Percentiles rank a stretch among this genome's conserved stretches.
Conservation (phyloP, 2,113 vertebrate species). For the Zosterops borbonicus region DNA sequence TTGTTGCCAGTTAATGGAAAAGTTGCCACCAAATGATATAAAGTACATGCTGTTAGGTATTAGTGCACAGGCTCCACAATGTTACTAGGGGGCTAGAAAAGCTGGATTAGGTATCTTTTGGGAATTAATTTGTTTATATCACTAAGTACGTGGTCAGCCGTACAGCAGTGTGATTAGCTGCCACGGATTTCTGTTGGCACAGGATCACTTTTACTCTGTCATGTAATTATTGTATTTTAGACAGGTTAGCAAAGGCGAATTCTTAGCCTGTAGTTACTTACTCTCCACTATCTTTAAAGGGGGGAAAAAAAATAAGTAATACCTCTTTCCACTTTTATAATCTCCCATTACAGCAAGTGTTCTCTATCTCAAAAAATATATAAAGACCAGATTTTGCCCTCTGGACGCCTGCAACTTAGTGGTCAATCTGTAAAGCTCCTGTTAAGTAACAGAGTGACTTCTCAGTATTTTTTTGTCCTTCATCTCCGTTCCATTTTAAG, state of each 20-base stretch:
- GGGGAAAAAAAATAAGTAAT: not conserved
- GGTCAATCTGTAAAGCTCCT: constrained; percentile 51
- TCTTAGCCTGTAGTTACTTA: constrained; percentile 30
- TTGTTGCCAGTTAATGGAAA: constrained; percentile 60
- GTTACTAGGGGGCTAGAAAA: constrained; percentile 39
- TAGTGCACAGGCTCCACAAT: constrained; percentile 19
- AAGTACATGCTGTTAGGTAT: constrained; percentile 58
- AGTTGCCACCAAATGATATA: constrained; percentile 54
- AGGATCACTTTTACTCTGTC: constrained; percentile 38
- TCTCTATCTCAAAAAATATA: constrained; percentile 62
- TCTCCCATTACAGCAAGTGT: constrained; percentile 54
- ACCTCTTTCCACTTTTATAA: constrained; percentile 20
- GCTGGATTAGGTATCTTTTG: constrained; percentile 55
- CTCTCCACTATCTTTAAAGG: not conserved
- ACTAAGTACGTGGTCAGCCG: constrained; percentile 51
- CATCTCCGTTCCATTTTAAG: constrained; percentile 56
- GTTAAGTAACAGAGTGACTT: constrained; percentile 44
- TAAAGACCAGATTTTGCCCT: constrained; percentile 68
- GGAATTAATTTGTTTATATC: constrained; percentile 61
- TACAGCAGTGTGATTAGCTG: constrained; percentile 61
- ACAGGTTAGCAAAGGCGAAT: constrained; percentile 46
- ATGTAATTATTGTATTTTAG: constrained; percentile 61
- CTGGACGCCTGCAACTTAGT: constrained; percentile 46
- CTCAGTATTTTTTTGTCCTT: constrained; percentile 62
- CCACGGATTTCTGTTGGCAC: constrained; percentile 67